Conservation (phyloP, 2,797 vertebrate species). For the Smutsia gigantea region DNA sequence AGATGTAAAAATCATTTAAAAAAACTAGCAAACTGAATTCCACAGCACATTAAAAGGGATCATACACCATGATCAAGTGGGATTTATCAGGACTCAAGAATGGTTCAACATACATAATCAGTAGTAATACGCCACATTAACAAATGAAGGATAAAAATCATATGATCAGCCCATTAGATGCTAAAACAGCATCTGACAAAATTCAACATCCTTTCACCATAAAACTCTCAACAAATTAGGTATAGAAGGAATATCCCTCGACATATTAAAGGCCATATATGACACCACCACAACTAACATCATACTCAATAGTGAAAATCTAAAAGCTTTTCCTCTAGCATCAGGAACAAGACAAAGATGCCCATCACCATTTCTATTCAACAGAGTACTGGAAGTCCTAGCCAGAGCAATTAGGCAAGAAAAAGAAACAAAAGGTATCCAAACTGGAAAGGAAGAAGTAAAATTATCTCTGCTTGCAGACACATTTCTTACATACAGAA, state of each 20-base stretch:
- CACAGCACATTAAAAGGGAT: not conserved
- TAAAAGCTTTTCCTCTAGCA: not conserved
- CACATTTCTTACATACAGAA: not conserved
- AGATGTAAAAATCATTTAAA: not conserved
- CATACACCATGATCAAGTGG: no score
- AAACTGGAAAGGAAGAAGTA: not conserved
- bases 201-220: not conserved
- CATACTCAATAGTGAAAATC: not conserved
- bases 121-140: not conserved
- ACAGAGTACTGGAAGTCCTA: not conserved
- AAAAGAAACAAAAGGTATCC: not conserved
- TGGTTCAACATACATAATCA: not conserved
- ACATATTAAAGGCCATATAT: not conserved
- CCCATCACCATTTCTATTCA: not conserved
- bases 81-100: not conserved
- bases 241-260: not conserved
- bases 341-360: not conserved
- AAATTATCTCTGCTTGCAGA: not conserved
- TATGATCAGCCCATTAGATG: not conserved
- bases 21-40: not conserved
- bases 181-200: not conserved
- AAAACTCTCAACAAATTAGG: not conserved
- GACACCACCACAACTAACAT: not conserved
- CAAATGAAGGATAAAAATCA: not conserved
- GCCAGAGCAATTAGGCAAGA: not conserved